Evolutionary conservation across 2,888 invertebrate species (phyloP), one percentile per base, ranked within the genome.

Genomic region (Sinohyriopsis cumingii): DNA sequence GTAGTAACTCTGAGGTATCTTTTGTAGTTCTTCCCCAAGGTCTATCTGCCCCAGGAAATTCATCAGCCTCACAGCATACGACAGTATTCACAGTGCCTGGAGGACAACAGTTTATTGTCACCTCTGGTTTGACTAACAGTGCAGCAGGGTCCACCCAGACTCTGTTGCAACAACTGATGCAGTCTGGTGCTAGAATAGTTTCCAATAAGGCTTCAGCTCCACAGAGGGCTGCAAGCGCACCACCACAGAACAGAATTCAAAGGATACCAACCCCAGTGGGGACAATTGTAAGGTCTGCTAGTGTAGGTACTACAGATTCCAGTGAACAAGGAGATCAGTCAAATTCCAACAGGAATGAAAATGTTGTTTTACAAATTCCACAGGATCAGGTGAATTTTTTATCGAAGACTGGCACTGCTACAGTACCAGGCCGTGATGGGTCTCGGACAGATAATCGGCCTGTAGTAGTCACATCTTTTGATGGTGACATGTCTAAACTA

Each of bases 371-470:
- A 53, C 75, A 79, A 71, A 76, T 76, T 63, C 75, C 80, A 59
- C 69, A 73, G 53, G 82, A 83, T 69, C 80, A 82, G 77, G 67
- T 84, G 65, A 82, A 82, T 82, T 82, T 84, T 83, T 83, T 85
- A 83, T 80, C 82, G 72, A 83, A 84, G 79, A 76, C 78, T 83
- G 85, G 85, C 82, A 83, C 84, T 83, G 82, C 81, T 82, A 81
- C 82, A 77, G 77, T 75, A 76, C 81, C 80, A 79, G 84, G 80
- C 72, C 75, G 75, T 79, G 81, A 82, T 69, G 77, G 78, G 63
- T 77, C 81, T 71, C 78, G 61, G 25, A 68, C 63, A 54, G 63
- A 57, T 4, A 61, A 64, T 59, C 65, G 67, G 62, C 61, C 57
- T 56, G 55, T 45, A 57, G 54, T 54, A 65, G 61, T 59, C 45